Base-by-base conservation (phyloP, 1,140 invertebrate species). In the Drosophila teissieri region DNA sequence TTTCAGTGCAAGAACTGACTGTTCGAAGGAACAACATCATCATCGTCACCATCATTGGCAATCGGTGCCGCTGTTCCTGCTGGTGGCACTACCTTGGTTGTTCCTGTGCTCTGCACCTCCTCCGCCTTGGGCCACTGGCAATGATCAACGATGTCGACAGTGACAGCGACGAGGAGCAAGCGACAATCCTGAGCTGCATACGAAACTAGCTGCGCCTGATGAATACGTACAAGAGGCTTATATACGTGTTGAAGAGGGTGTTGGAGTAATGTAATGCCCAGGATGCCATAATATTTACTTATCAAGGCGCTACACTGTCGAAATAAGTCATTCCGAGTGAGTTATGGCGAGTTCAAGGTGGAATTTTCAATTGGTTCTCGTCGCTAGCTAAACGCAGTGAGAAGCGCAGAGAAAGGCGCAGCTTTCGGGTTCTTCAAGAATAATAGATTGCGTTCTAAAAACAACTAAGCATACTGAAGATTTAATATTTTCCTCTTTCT, bases 111-210 rank as follows among this genome's bases (percentile, higher is more conserved):
- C 67, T 56, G 40, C 53, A 40, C 67, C 67, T 73, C 53, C 37
- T 58, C 39, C 19, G 2, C 19, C 56, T 39, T 62, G 48, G 72
- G 60, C 61, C 73, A 75, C 67, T 57, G 61, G 40, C 72, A 75
- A 77, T 85, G 81, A 85, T 85, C 81, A 85, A 85, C 81, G 81
- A 85, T 85, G 81, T 85, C 78, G 73, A 77, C 81, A 67, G 67
- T 78, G 82, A 79, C 83, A 89, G 78, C 84, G 72, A 89, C 80
- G 76, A 84, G 85, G 80, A 84, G 84, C 84, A 88, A 70, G 84
- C 80, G 77, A 84, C 85, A 89, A 80, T 90, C 85, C 84, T 89
- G 84, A 89, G 84, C 69, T 90, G 84, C 85, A 89, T 89, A 89
- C 84, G 69, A 68, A 89, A 89, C 77, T 80, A 88, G 79, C 53